Evolutionary conservation across 2,797 vertebrate species (phyloP).

Genomic region (Microcaecilia unicolor): DNA sequence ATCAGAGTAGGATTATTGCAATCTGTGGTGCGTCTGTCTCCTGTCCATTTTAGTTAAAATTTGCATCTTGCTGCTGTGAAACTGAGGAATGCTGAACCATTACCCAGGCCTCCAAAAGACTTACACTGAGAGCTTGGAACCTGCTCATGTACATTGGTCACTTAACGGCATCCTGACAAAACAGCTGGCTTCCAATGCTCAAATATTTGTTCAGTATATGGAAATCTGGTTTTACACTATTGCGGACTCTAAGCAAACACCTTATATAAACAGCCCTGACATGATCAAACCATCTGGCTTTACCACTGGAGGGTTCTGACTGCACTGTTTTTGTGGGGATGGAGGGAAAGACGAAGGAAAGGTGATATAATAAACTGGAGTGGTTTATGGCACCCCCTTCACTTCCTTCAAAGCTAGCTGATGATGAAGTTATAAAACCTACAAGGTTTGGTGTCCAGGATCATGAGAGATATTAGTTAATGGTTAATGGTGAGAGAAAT

Average conservation of each 20-base stretch:
- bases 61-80: constrained; percentile 54
- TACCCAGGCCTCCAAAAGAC: constrained; percentile 27
- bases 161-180: constrained; percentile 94
- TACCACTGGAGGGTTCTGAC: constrained; percentile 53
- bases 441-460: constrained; percentile 43
- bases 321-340: constrained; percentile 45
- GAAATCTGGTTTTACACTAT: constrained; percentile 66
- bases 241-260: constrained; percentile 77
- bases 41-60: constrained; percentile 20
- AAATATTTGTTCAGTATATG: constrained; percentile 88
- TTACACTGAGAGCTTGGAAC: constrained; percentile 48
- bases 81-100: constrained; percentile 53
- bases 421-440: constrained; percentile 19
- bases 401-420: constrained; percentile 35
- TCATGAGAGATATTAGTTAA: constrained; percentile 31
- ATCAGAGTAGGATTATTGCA: constrained; percentile 25
- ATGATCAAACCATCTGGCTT: constrained; percentile 59
- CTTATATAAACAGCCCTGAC: constrained; percentile 76
- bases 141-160: constrained; percentile 38
- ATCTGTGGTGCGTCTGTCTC: constrained; percentile 40
- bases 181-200: constrained; percentile 73
- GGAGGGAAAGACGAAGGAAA: too few relatives aligned
- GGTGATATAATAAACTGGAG: constrained; percentile 50
- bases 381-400: constrained; percentile 43
- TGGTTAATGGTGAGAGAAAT: constrained; percentile 33